Base-by-base conservation (phyloP, 2,113 vertebrate genomes). In the Monopterus albus region DNA sequence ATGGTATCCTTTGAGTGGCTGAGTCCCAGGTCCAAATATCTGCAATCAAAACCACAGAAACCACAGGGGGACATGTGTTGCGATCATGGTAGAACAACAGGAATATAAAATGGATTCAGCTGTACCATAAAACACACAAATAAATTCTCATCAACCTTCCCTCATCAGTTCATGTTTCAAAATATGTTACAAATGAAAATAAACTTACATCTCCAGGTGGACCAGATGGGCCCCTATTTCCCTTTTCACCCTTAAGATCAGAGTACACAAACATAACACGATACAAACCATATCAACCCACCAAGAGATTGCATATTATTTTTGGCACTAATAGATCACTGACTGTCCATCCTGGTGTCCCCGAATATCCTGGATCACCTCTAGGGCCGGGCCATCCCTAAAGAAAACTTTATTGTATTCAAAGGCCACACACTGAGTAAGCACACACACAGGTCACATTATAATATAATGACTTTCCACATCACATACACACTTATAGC, bases 171-270 rank as follows among this genome's bases (percentile, higher is more conserved):
- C 10, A 70, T 9, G 15, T 15, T 31, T 52, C 12, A n/a, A n/a
- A n/a, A n/a, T n/a, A 26, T 62, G 11, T 1, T 28, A 8, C 36
- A 47, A 15, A 40, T 20, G 15, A 43, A 28, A 11, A 63, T 4
- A 25, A 71, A 78, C 94, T 94, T 89, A 96, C 95, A 51, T 92
- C 69, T 92, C 95, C 95, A 82, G 95, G 94, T 70, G 92, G 93
- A 63, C 96, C 96, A 63, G 85, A 47, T 6, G 73, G 88, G 72
- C 96, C 96, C 49, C 0, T 35, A 6, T 94, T 92, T 82, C 97
- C 96, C 86, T 96, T 98, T 85, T 92, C 91, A 79, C 96, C 95
- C 96, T 97, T 72, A 12, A 66, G 7, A 46, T 18, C 5, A 28
- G 7, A 70, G 45, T 6, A 50, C n/a, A 50, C 5, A 77, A 55